These are phyloP conservation scores for Anoura caudifer DNA, from an alignment of 2,113 vertebrate species.

Conservation along the genomic window DNA sequence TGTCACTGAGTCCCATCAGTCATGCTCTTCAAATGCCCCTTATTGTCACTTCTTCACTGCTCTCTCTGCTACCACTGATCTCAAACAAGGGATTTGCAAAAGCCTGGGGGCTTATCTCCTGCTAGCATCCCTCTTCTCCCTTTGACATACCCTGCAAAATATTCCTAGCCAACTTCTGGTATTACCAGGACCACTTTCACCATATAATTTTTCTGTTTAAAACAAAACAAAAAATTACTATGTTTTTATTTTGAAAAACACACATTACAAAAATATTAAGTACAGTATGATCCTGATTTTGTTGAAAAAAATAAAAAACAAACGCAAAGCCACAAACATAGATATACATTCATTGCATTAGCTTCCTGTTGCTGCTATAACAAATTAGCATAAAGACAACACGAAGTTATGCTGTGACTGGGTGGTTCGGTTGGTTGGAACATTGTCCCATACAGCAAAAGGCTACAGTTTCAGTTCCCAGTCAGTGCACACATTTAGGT, in stretches of 20 bases:
- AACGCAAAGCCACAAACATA: background rate
- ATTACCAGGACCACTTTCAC: background rate
- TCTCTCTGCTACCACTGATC: background rate
- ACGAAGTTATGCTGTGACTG: background rate
- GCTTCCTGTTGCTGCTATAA: background rate
- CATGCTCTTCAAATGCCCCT: background rate
- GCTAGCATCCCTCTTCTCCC: background rate
- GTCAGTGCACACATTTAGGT: no score
- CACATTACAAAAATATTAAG: background rate
- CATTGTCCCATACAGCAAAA: no score
- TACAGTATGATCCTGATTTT: background rate
- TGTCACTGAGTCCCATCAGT: background rate
- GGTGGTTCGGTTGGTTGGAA: no score
- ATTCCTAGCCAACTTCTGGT: background rate
- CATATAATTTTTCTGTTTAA: background rate
- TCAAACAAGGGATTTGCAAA: background rate
- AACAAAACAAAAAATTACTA: background rate
- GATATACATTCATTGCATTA: background rate
- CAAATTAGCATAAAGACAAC: background rate
- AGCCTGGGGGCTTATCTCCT: background rate
- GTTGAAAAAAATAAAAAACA: background rate
- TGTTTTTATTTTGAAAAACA: constrained; percentile 7
- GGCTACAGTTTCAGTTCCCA: no score
- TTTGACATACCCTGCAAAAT: background rate
- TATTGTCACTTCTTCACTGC: background rate